These are phyloP conservation scores for Pseudomugil tenellus DNA, from an alignment of 2,797 vertebrate genomes.

Conservation along the genomic window DNA sequence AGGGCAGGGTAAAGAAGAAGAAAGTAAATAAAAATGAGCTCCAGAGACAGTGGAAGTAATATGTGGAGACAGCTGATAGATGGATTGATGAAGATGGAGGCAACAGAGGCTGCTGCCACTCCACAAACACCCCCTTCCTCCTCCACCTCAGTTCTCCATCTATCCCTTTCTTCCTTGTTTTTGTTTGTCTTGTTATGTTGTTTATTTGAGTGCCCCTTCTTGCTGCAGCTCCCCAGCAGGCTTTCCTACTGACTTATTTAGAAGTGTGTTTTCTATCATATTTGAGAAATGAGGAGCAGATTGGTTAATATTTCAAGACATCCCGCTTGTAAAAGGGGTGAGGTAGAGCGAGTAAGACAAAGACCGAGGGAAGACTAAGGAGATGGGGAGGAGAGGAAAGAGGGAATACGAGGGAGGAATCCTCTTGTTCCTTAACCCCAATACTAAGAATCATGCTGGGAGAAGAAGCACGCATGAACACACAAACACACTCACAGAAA, in stretches of 20 bases:
- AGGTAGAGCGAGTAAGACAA: slow-evolving; percentile 29
- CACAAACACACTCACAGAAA: slow-evolving; percentile 35
- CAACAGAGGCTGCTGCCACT: not conserved
- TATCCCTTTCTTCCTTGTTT: slow-evolving; percentile 50
- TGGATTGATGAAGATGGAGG: slow-evolving; percentile 13
- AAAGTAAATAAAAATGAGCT: no score
- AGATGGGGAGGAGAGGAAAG: slow-evolving; percentile 46
- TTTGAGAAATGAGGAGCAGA: slow-evolving; percentile 80
- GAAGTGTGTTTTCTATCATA: slow-evolving; percentile 79
- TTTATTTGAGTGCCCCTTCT: slow-evolving; percentile 63
- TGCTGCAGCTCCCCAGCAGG: slow-evolving; percentile 73
- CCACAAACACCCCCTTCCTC: not conserved
- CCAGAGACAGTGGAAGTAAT: not conserved
- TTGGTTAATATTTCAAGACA: slow-evolving; percentile 83
- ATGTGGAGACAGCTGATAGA: not conserved
- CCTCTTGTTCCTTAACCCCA: slow-evolving; percentile 81
- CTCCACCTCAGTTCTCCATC: not conserved
- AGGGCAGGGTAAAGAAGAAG: not conserved
- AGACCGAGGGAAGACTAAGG: slow-evolving; percentile 20
- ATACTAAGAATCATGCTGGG: slow-evolving; percentile 73
- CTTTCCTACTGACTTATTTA: slow-evolving; percentile 84
- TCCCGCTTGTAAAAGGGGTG: slow-evolving; percentile 59
- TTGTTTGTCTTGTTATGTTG: slow-evolving; percentile 72
- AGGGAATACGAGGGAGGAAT: slow-evolving; percentile 74
- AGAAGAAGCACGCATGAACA: slow-evolving; percentile 59